Evolutionary conservation across 2,888 invertebrate genomes (phyloP), one percentile per base, ranked within the genome.

Genomic region (Oscheius sp.): DNA sequence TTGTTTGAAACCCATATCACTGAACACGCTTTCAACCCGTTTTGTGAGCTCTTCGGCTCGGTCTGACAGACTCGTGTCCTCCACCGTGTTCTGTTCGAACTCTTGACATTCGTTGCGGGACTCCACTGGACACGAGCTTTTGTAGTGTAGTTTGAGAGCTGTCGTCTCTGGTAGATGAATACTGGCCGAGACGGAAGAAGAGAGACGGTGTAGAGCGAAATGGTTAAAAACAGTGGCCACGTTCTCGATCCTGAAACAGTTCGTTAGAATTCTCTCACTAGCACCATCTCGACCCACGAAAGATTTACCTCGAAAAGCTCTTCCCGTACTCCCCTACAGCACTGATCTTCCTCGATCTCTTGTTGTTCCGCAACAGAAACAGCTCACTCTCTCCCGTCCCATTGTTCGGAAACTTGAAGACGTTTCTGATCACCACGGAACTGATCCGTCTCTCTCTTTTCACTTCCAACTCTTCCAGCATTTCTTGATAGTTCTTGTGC

Each of bases 81-180:
- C 79, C 32, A 85, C 76, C 7, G 82, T 70, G 68, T 85, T 78
- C 53, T 63, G 59, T 58, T 77, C 60, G 42, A 86, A 58, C 4
- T 81, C 73, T 13, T 76, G 75, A 74, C 88, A 88, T 73, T 86
- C 85, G 59, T 82, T 76, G 2, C 79, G 73, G 1, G 82, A 84
- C 70, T 88, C 88, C 42, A 81, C 76, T 37, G 87, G 85, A 73
- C 96, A 96, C 90, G 75, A 75, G 0, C 73, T 60, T 72, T 96
- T 93, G 91, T 96, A 96, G 90, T 96, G 96, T 90, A 96, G 95
- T 87, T 96, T 91, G 82, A 96, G 94, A 29, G 96, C 96, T 88
- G 94, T 93, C 51, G 91, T 91, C 35, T 94, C 94, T 81, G 94
- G 93, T 81, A 96, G 93, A 73, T 84, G 79, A 9, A 79, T 70